Base-by-base conservation (phyloP, 2,113 vertebrate genomes). In the Chionis minor region DNA sequence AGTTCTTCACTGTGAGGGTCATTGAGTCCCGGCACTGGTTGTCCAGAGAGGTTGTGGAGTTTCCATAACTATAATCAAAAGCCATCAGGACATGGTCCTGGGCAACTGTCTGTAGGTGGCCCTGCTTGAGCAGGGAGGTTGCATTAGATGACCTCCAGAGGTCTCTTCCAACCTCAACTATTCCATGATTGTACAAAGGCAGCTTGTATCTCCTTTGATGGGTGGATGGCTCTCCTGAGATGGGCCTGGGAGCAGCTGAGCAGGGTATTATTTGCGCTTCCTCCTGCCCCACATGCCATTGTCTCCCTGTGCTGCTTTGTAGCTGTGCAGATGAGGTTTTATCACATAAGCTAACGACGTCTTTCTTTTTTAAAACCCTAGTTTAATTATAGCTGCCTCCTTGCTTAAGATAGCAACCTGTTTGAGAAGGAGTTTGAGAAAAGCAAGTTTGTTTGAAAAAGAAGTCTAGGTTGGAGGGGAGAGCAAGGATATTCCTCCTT, bases 1-100 rank as follows among this genome's bases (percentile, higher is more conserved):
- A 6, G 5, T 90, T 26, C 18, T n/a, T 26, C 4, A 10, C 33
- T 26, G 10, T 33, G 54, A 15, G n/a, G 12, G 21, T 49, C 13
- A 12, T 10, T 2, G 6, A 21, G 32, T 32, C 4, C 22, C 59
- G 66, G 44, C 35, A 38, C 42, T n/a, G 17, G 14, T 18, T 82
- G 21, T 14, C 28, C 51, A 35, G 15, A 10, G 11, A 10, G 0
- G 1, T 3, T 75, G 30, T 56, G n/a, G 19, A 6, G 8, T 61
- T 16, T 70, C 32, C 9, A 2, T 45, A 47, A 5, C 9, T 81
- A 28, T 67, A 14, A 0, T 58, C 19, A 62, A 2, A 87, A 67
- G 14, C 11, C 2, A 4, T 4, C 33, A 10, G n/a, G 28, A 14
- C 17, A 10, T 3, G 7, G 11, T 63, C 42, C 33, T 84, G 38